Evolutionary conservation across 2,888 invertebrate species (phyloP), one percentile per base, ranked within the genome.

Genomic region (Trisateles emortualis): DNA sequence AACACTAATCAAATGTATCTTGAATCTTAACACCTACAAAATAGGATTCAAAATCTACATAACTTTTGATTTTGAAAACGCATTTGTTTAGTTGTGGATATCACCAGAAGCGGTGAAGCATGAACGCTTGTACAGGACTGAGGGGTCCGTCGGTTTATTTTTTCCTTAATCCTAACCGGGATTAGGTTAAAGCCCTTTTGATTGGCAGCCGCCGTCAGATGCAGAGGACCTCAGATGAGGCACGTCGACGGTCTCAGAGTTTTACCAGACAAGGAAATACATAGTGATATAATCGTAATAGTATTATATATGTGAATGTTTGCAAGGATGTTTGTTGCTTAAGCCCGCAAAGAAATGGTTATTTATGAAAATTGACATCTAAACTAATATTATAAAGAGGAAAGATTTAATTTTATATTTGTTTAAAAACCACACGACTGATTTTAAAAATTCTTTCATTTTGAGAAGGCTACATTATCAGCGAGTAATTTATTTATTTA

Each of bases 181-280:
- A 91, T 92, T 91, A 92, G 88, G 86, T 83, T 84, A 88, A 90
- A 90, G 89, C 85, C 88, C 85, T 83, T 90, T 88, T 92, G 92
- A 92, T 88, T 91, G 92, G 91, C 92, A 91, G 92, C 87, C 88
- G 88, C 79, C 88, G 90, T 91, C 90, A 86, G 86, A 79, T 82
- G 87, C 91, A 89, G 81, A 78, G 38, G 46, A 44, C 67, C n/a
- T n/a, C n/a, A 75, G 54, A 64, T 62, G 68, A 76, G 77, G 76
- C 72, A 59, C 68, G 65, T 43, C 64, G 65, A 55, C 61, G 42
- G 70, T 75, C 72, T 71, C 72, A 55, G 72, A 74, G 63, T 75
- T 73, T 71, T 72, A 73, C 69, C 56, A 59, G 67, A 54, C 53
- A 39, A 9, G 36, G 14, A 47, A 38, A 38, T 38, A 46, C 30